Percentiles rank a stretch among this genome's conserved stretches.
These are phyloP conservation scores for Agrotis exclamationis DNA, from an alignment of 2,888 invertebrate genomes.

Conservation along the genomic window DNA sequence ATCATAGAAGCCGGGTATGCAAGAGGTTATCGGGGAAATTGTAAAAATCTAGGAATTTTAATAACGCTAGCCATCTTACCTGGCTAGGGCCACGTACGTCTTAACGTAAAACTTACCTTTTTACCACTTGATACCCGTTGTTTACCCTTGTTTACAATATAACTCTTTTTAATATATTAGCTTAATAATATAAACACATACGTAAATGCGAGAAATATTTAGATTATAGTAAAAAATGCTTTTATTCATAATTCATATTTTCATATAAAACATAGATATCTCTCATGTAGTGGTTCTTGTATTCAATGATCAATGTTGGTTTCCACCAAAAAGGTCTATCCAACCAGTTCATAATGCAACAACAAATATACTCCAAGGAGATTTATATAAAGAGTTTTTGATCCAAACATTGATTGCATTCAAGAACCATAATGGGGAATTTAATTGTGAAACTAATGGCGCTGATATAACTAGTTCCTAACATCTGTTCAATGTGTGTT, in stretches of 20 bases:
- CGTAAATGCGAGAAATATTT: background rate
- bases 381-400: background rate
- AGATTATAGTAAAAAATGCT: constrained; percentile 7
- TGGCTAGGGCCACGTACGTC: too few relatives aligned
- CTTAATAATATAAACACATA: background rate
- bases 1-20: background rate
- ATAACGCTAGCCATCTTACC: background rate
- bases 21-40: background rate
- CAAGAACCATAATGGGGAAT: constrained; percentile 20
- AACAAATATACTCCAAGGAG: background rate
- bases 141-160: background rate
- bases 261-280: constrained; percentile 22
- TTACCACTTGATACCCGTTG: too few relatives aligned
- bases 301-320: constrained; percentile 33
- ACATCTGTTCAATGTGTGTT: too few relatives aligned
- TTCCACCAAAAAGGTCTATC: background rate
- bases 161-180: background rate
- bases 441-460: too few relatives aligned
- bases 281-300: constrained; percentile 28
- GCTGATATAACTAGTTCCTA: too few relatives aligned
- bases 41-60: background rate
- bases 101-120: too few relatives aligned
- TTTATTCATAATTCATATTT: constrained; percentile 52
- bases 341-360: background rate
- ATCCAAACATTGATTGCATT: constrained; percentile 15